Percentiles rank a stretch among this genome's conserved stretches.
phyloP scores from a whole-genome alignment of 2,888 invertebrate genomes.

The Leucania comma region DNA sequence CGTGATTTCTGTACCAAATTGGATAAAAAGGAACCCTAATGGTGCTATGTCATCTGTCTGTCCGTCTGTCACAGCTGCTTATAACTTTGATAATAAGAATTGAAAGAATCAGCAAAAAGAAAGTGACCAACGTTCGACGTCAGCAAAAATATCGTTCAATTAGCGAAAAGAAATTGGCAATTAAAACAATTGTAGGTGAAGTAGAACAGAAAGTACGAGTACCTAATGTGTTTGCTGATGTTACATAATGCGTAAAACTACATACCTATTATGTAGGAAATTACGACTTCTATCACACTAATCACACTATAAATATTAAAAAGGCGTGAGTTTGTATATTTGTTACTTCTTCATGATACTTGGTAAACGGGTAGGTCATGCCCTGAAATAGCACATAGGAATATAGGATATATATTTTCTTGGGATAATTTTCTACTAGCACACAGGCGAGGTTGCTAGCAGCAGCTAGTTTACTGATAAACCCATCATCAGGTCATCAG shows the following conservation, averaged over 20 bases:
- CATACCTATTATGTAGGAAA: not conserved
- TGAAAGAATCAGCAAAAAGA: not conserved
- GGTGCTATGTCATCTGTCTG: not conserved
- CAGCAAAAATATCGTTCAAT: not conserved
- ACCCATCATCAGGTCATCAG: not conserved
- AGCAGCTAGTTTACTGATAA: not conserved
- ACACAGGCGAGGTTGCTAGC: too few relatives aligned
- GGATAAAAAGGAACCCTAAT: not conserved
- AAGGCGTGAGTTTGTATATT: too few relatives aligned
- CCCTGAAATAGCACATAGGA: too few relatives aligned
- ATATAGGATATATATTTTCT: too few relatives aligned
- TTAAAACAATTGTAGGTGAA: not conserved
- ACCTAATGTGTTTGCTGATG: not conserved
- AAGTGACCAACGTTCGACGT: not conserved
- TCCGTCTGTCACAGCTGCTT: constrained; percentile 5
- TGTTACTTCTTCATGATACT: too few relatives aligned
- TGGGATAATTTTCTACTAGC: too few relatives aligned
- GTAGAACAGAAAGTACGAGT: not conserved
- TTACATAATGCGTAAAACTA: not conserved
- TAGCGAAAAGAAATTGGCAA: not conserved
- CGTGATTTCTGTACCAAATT: not conserved
- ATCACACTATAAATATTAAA: too few relatives aligned
- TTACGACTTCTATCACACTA: not conserved
- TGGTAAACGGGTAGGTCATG: too few relatives aligned
- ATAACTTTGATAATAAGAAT: constrained; percentile 9